Conservation (phyloP, 1,140 invertebrate genomes). For the Cydia splendana region DNA sequence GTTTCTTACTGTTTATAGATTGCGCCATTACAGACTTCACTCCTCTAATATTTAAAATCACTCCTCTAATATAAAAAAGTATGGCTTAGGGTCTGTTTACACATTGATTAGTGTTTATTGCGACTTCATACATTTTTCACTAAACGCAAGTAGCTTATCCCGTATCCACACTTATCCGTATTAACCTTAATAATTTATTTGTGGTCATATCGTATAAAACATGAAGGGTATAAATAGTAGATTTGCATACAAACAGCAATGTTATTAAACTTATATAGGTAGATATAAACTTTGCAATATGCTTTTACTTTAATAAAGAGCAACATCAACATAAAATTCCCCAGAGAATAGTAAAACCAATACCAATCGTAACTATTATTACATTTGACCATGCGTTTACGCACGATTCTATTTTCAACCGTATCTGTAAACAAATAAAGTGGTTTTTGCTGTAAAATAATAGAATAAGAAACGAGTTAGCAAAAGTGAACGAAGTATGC, state of each 20-base stretch:
- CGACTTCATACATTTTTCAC: no score
- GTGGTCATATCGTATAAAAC: background rate
- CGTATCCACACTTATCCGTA: background rate
- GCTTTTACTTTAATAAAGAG: constrained; percentile 15
- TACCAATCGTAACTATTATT: constrained; percentile 11
- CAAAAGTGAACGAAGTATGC: background rate
- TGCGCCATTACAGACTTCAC: no score
- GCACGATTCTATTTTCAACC: background rate
- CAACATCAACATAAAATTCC: constrained; percentile 11
- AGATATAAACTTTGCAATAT: constrained; percentile 4
- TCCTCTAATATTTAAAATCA: no score
- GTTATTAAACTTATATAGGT: background rate
- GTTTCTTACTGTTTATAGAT: no score
- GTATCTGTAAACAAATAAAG: background rate
- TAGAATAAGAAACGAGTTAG: background rate
- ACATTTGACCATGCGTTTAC: background rate
- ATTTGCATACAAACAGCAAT: constrained; percentile 22
- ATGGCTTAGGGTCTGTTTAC: no score
- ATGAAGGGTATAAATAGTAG: background rate
- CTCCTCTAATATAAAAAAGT: no score
- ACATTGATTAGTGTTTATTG: no score
- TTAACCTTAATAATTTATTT: background rate
- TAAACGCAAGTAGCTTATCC: no score
- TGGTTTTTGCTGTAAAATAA: background rate
- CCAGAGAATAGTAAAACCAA: constrained; percentile 1